These are phyloP conservation scores for Galleria mellonella DNA, from an alignment of 1,140 invertebrate species.

Conservation along the genomic window DNA sequence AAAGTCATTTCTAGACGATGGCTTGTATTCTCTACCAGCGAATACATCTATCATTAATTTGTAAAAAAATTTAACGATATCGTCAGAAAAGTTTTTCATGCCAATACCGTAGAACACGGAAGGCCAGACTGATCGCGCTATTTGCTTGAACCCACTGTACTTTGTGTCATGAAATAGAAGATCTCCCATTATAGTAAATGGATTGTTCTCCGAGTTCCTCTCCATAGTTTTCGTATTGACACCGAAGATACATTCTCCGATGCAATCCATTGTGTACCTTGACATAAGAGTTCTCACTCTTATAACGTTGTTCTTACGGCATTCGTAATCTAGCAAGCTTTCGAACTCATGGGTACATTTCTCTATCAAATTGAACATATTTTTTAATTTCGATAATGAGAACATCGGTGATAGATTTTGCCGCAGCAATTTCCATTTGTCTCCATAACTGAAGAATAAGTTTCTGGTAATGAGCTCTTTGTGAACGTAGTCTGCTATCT, in stretches of 20 bases:
- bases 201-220: constrained; percentile 17
- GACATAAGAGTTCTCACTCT: constrained; percentile 63
- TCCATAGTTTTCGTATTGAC: constrained; percentile 72
- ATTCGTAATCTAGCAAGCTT: constrained; percentile 24
- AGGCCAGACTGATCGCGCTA: constrained; percentile 14
- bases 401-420: constrained; percentile 77
- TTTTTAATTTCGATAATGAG: constrained; percentile 75
- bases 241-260: constrained; percentile 75
- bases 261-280: constrained; percentile 75
- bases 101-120: constrained; percentile 14
- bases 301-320: constrained; percentile 19
- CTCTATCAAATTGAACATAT: constrained; percentile 71
- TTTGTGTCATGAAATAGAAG: constrained; percentile 1
- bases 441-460: constrained; percentile 51
- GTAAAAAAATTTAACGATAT: constrained; percentile 7
- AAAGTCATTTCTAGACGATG: constrained; percentile 15
- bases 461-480: constrained; percentile 41
- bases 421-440: constrained; percentile 75
- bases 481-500: constrained; percentile 58
- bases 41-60: constrained; percentile 13
- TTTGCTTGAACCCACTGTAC: neutral
- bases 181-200: neutral
- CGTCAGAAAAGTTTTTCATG: constrained; percentile 6
- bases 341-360: constrained; percentile 51
- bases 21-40: constrained; percentile 5